A percentile compares a stretch with the other conserved stretches of the same genome.
phyloP scores from a whole-genome alignment of 2,113 vertebrate genomes.

The Nesoenas mayeri region DNA sequence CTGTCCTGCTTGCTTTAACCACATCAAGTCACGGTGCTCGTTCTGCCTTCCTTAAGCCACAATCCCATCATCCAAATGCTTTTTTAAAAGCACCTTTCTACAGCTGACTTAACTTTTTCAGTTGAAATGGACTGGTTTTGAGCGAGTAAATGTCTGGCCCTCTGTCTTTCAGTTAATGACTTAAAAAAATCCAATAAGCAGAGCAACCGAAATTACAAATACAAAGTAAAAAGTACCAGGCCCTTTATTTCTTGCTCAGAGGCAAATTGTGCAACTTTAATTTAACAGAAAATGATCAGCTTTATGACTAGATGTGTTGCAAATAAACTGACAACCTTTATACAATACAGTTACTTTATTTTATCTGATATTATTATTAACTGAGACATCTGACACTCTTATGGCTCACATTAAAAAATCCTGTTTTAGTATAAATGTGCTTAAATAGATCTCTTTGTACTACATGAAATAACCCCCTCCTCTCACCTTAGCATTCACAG shows the following conservation, averaged over 20 bases:
- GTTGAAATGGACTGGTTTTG: neutral
- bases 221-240: neutral
- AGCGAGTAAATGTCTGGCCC: neutral
- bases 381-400: conserved; percentile 60
- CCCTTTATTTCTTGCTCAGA: conserved; percentile 42
- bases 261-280: conserved; percentile 42
- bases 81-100: neutral
- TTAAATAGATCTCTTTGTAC: conserved; percentile 35
- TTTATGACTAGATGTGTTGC: conserved; percentile 38
- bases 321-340: conserved; percentile 60
- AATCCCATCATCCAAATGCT: neutral
- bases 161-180: conserved; percentile 12
- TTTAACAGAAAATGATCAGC: conserved; percentile 48
- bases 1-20: neutral
- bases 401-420: conserved; percentile 43
- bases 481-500: neutral
- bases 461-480: neutral
- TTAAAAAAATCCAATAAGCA: conserved; percentile 31
- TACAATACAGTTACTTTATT: conserved; percentile 43
- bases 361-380: conserved; percentile 62
- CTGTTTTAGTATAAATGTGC: conserved; percentile 5
- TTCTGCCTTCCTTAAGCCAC: neutral
- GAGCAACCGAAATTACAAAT: conserved; percentile 27
- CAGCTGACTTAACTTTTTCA: neutral
- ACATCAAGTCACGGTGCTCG: accelerated